These are phyloP conservation scores for Trogon surrucura DNA, from an alignment of 2,113 vertebrate genomes.

Conservation along the genomic window DNA sequence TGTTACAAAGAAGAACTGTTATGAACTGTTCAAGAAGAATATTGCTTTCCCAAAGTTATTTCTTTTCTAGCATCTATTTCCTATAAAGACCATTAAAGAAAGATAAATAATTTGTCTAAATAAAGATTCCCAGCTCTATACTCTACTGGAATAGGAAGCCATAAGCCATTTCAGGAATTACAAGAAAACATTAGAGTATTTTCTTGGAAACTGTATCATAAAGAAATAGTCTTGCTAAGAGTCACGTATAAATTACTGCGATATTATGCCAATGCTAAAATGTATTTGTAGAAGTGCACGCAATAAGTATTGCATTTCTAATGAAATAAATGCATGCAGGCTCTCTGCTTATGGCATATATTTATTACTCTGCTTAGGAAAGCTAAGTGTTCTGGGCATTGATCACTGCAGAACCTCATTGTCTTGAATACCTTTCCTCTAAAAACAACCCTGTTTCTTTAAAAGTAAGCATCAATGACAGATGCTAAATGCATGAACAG, in stretches of 20 bases:
- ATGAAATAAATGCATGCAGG: slow-evolving; percentile 59
- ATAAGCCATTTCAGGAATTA: slow-evolving; percentile 51
- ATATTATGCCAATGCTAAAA: slow-evolving; percentile 53
- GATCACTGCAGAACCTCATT: slow-evolving; percentile 60
- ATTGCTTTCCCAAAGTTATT: slow-evolving; percentile 43
- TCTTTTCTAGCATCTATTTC: slow-evolving; percentile 39
- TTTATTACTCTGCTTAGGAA: slow-evolving; percentile 58
- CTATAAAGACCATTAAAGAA: slow-evolving; percentile 59
- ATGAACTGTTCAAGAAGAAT: background rate
- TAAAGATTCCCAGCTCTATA: slow-evolving; percentile 55
- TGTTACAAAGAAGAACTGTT: background rate
- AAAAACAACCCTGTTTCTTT: slow-evolving; percentile 41
- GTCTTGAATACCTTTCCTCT: slow-evolving; percentile 49
- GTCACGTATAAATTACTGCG: slow-evolving; percentile 52
- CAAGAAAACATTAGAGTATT: slow-evolving; percentile 49
- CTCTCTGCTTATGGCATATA: slow-evolving; percentile 21
- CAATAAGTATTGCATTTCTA: slow-evolving; percentile 58
- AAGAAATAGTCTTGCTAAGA: slow-evolving; percentile 39
- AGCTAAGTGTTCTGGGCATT: slow-evolving; percentile 58
- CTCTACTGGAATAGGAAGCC: slow-evolving; percentile 37
- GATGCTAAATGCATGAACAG: background rate
- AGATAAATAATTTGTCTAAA: slow-evolving; percentile 63
- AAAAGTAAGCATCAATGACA: slow-evolving; percentile 51
- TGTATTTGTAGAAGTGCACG: slow-evolving; percentile 46
- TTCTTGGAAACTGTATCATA: slow-evolving; percentile 61